Percentiles rank a stretch among this genome's conserved stretches.
Evolutionary conservation across 1,140 invertebrate species (phyloP).

Genomic region (Psilanteris sp.): DNA sequence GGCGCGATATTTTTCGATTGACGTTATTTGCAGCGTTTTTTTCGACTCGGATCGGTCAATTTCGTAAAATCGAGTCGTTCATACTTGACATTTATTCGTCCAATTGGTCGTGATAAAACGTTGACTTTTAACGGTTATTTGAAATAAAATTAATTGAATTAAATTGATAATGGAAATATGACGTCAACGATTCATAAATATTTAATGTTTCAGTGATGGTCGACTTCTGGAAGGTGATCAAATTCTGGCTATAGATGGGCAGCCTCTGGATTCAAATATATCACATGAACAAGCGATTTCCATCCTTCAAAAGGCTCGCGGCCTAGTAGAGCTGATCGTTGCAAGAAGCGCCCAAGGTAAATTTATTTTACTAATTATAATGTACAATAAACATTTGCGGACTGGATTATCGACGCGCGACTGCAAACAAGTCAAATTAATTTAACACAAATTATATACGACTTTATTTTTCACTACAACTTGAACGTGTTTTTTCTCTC

Average conservation of each 20-base stretch:
- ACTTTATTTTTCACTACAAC: too few relatives aligned
- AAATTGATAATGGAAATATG: slow-evolving; percentile 2
- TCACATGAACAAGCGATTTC: slow-evolving; percentile 92
- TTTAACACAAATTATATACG: too few relatives aligned
- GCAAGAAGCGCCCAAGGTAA: slow-evolving; percentile 82
- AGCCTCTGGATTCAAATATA: slow-evolving; percentile 89
- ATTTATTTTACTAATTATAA: too few relatives aligned
- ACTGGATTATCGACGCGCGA: too few relatives aligned
- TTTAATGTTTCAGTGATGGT: slow-evolving; percentile 84
- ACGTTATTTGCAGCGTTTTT: too few relatives aligned
- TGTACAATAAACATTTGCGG: too few relatives aligned
- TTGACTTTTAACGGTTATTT: slow-evolving; percentile 8
- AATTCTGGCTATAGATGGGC: slow-evolving; percentile 93
- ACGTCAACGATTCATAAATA: slow-evolving; percentile 27
- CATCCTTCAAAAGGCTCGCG: slow-evolving; percentile 89
- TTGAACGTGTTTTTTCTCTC: too few relatives aligned
- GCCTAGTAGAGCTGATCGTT: slow-evolving; percentile 87
- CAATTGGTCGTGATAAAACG: slow-evolving; percentile 5
- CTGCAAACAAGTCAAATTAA: too few relatives aligned
- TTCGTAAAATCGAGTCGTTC: neutral
- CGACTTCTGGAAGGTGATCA: slow-evolving; percentile 90
- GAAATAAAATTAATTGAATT: slow-evolving; percentile 21
- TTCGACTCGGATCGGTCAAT: too few relatives aligned
- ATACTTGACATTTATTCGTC: neutral
- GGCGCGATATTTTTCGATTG: too few relatives aligned